These are phyloP conservation scores for Idaea dimidiata DNA, from an alignment of 2,888 invertebrate species.

Conservation along the genomic window DNA sequence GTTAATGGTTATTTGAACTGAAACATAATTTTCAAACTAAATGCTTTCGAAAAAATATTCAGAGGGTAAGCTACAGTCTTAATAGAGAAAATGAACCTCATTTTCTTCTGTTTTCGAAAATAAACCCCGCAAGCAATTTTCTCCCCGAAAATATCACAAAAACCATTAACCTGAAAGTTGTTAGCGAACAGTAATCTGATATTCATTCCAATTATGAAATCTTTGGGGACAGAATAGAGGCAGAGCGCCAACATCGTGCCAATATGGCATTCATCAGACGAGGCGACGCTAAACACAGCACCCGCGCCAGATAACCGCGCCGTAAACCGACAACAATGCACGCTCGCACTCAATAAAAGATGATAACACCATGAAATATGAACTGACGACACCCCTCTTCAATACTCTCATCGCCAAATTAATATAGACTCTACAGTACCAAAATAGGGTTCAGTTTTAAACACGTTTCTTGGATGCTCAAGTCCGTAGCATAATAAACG, in stretches of 20 bases:
- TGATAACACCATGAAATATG: conserved; percentile 80
- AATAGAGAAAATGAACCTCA: not conserved
- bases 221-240: conserved; percentile 13
- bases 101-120: not conserved
- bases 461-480: conserved; percentile 33
- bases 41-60: too few relatives aligned
- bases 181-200: conserved; percentile 23
- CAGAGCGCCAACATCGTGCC: conserved; percentile 27
- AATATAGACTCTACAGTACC: conserved; percentile 31
- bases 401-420: conserved; percentile 25
- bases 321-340: conserved; percentile 78
- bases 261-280: conserved; percentile 74
- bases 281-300: conserved; percentile 72
- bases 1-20: too few relatives aligned
- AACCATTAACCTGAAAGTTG: conserved; percentile 17
- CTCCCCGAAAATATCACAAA: conserved; percentile 4
- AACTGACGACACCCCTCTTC: conserved; percentile 71
- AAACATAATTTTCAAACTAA: too few relatives aligned
- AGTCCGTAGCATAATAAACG: conserved; percentile 62
- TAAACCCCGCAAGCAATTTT: not conserved
- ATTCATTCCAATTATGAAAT: conserved; percentile 24
- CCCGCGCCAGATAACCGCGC: conserved; percentile 71
- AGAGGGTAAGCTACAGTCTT: not conserved
- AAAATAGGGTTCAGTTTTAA: conserved; percentile 33
- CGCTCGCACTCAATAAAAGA: conserved; percentile 80